These are phyloP conservation scores for Leptocoma aspasia DNA, from an alignment of 2,113 vertebrate genomes.

Conservation along the genomic window DNA sequence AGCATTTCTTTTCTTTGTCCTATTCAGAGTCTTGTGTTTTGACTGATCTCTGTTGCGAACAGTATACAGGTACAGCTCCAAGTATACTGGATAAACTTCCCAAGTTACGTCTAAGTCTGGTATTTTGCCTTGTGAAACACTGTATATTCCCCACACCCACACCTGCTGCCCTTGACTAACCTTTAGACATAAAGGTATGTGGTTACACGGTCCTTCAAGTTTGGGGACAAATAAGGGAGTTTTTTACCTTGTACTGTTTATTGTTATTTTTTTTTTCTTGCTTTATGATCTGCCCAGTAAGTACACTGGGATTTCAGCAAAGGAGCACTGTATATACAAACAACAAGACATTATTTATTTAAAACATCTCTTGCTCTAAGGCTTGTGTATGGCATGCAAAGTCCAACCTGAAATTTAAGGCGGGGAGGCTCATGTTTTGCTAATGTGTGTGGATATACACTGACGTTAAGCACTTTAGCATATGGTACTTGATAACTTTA, in stretches of 20 bases:
- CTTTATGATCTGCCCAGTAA: background rate
- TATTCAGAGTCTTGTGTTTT: background rate
- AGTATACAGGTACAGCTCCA: background rate
- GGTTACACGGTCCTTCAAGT: background rate
- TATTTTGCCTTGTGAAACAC: background rate
- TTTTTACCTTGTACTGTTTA: conserved; percentile 30
- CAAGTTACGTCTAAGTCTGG: background rate
- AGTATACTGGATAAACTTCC: background rate
- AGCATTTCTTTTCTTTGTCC: background rate
- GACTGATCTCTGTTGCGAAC: background rate
- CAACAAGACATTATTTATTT: conserved; percentile 56
- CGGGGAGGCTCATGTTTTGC: background rate
- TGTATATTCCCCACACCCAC: background rate
- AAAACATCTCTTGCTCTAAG: conserved; percentile 33
- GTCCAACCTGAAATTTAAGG: conserved; percentile 23
- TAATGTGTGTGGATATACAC: background rate
- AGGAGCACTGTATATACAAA: conserved; percentile 32
- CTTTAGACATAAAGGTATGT: conserved; percentile 34
- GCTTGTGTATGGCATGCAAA: conserved; percentile 29
- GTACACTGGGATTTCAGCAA: background rate
- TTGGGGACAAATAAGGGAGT: conserved; percentile 53
- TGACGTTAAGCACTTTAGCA: background rate
- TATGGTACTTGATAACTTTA: background rate
- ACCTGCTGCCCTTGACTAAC: conserved; percentile 44
- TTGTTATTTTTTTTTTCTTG: conserved; percentile 1